Evolutionary conservation across 2,113 vertebrate species (phyloP), one percentile per base, ranked within the genome.

Genomic region (Cavia aperea): DNA sequence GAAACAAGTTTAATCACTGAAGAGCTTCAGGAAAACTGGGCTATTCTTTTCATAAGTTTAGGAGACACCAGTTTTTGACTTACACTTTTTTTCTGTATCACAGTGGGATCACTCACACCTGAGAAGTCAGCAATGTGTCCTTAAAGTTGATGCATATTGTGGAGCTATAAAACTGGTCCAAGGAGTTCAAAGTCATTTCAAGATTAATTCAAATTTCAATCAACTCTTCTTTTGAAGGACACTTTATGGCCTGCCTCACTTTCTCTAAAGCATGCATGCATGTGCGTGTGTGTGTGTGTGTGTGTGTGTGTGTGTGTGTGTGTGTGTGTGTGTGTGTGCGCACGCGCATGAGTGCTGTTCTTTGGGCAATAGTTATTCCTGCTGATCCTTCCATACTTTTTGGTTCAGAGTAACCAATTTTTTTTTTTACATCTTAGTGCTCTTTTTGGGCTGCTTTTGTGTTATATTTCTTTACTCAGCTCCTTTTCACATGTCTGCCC

Each of bases 151-250:
- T 54, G 54, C 24, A 49, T 1, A 4, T 19, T 43, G 31, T 13
- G 16, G 16, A 36, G 15, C 29, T 79, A 75, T 13, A 33, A 54
- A 66, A 86, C 33, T 78, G 75, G 11, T 75, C 62, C 60, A 19
- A 77, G n/a, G 66, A 78, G 23, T 54, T 89, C 39, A 86, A 93
- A 26, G 31, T 58, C 43, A 54, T 24, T 77, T 90, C 36, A 68
- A 54, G 54, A 75, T 88, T 86, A 56, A 77, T 43, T 89, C 33
- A 26, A 84, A 73, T 87, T 94, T 75, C 73, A 84, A 56, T 49
- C n/a, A 68, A 15, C n/a, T 88, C 56, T 82, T 62, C 36, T 66
- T 87, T 73, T 36, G 3, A 15, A 68, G 82, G 33, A 72, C 24
- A 19, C 7, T 60, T 56, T 46, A 24, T 83, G 43, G 14, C 15